Evolutionary conservation across 2,113 vertebrate genomes (phyloP), one percentile per base, ranked within the genome.

Genomic region (Tachycineta bicolor): DNA sequence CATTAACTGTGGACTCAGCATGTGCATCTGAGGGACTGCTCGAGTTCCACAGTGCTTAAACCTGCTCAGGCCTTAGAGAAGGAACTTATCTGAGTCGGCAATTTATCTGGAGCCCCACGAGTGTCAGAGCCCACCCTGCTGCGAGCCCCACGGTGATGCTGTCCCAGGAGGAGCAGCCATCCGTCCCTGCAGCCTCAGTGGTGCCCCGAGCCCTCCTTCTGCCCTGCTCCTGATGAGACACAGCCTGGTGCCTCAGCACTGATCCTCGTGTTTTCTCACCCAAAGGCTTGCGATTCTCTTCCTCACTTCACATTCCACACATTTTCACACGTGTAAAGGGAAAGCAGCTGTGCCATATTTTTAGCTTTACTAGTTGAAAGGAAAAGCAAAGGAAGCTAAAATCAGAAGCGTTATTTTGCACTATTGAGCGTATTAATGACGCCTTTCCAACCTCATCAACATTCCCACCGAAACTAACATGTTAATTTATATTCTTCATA

Each of bases 401-500:
- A 91, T 91, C 78, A 81, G 62, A 93, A 94, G 78, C 50, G 85
- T 85, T 95, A 94, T 91, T 94, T 93, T 93, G 91, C 55, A 47
- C 90, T 80, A 63, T 55, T 34, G 84, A 91, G 85, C 55, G n/a
- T 86, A 96, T 95, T 94, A 95, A 95, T 96, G 84, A 93, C 29
- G 75, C 75, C 67, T 83, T 86, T 87, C 91, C 92, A 93, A 88
- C 33, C 93, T 95, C 93, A 96, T 96, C 93, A 95, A 91, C 93
- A 93, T 93, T 94, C 94, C 50, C 93, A 83, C 74, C 84, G 11
- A 94, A 94, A 74, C 63, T 76, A 96, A 93, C 94, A 47, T 80
- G 90, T 91, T 96, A 93, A 95, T 96, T 95, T 94, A 91, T 93
- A 88, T 94, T 95, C 95, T 95, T 88, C 90, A 47, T 93, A 90